These are phyloP conservation scores for Drosophila greeni DNA, from an alignment of 2,888 invertebrate species.

Conservation along the genomic window DNA sequence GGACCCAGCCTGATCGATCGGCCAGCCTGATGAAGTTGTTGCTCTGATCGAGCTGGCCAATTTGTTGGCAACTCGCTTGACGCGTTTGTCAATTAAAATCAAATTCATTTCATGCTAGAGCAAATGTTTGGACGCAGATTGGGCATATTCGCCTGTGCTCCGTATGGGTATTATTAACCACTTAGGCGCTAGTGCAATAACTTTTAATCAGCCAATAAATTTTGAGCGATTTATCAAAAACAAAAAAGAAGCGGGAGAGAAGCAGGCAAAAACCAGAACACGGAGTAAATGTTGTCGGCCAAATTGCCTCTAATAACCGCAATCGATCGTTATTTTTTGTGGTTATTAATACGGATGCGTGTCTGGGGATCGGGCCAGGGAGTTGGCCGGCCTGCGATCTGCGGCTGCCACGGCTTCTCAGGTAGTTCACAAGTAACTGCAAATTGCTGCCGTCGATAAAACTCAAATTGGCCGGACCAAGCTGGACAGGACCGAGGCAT, in stretches of 20 bases:
- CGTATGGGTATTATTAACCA: conserved; percentile 66
- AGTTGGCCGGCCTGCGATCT: conserved; percentile 15
- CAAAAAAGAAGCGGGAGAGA: conserved; percentile 4
- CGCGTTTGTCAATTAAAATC: conserved; percentile 75
- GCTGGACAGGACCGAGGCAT: conserved; percentile 41
- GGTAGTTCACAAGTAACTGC: conserved; percentile 78
- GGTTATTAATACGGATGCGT: conserved; percentile 71
- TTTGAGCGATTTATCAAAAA: conserved; percentile 70
- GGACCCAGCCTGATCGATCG: conserved; percentile 34
- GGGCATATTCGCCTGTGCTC: conserved; percentile 14
- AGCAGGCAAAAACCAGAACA: conserved; percentile 24
- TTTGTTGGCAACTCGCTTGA: conserved; percentile 69
- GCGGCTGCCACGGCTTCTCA: conserved; percentile 72
- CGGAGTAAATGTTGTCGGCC: conserved; percentile 62
- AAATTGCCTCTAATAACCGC: conserved; percentile 76
- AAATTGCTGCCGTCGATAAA: conserved; percentile 76
- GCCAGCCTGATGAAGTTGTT: conserved; percentile 35
- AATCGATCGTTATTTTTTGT: conserved; percentile 76
- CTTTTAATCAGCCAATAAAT: conserved; percentile 74
- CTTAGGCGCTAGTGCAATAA: conserved; percentile 69
- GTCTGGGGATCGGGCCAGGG: conserved; percentile 33
- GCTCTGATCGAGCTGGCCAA: conserved; percentile 52
- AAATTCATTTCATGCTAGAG: conserved; percentile 65
- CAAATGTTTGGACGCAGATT: conserved; percentile 33
- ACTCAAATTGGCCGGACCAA: conserved; percentile 59